Evolutionary conservation across 2,797 vertebrate species (phyloP), one percentile per base, ranked within the genome.

Genomic region (Phataginus tricuspis): DNA sequence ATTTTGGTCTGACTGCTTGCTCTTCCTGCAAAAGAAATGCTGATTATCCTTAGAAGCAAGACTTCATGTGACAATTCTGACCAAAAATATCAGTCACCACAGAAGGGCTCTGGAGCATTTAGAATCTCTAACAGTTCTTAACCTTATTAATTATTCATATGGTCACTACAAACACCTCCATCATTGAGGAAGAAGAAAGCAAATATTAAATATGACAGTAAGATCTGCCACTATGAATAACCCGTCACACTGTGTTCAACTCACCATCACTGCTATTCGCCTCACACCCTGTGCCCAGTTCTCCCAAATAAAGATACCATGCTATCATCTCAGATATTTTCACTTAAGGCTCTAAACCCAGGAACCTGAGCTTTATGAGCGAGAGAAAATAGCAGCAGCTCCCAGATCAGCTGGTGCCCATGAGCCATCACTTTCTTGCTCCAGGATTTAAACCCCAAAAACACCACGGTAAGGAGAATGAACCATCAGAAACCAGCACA

Each of bases 1-100:
- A 99, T 61, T 96, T 97, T 0, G 98, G 96, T 96, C 93, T 98
- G 83, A 99, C 49, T 0, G 98, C 96, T 94, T 99, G 99, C 6
- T 98, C 99, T 64, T 95, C 92, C 99, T 99, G 88, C 75, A 91
- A 90, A 72, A 84, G 91, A 96, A 96, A 89, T 42, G 39, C 1
- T 31, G 7, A 80, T 92, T 89, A 83, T 57, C 39, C n/a, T 96
- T n/a, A 78, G 63, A 88, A 75, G 34, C n/a, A 92, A 45, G 55
- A 61, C 2, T 82, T 39, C 69, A 79, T 8, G 5, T 74, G 14
- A 88, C 16, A 83, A 39, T 55, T 75, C 69, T 68, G 74, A 82
- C 27, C 66, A 92, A 23, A 86, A 93, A 92, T 37, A 61, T 37
- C n/a, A 71, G 8, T 82, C 53, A 83, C 64, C 31, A 87, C 5